Percentiles rank a stretch among this genome's conserved stretches.
Evolutionary conservation across 2,797 vertebrate species (phyloP).

Genomic region (Enteromius radiatus): DNA sequence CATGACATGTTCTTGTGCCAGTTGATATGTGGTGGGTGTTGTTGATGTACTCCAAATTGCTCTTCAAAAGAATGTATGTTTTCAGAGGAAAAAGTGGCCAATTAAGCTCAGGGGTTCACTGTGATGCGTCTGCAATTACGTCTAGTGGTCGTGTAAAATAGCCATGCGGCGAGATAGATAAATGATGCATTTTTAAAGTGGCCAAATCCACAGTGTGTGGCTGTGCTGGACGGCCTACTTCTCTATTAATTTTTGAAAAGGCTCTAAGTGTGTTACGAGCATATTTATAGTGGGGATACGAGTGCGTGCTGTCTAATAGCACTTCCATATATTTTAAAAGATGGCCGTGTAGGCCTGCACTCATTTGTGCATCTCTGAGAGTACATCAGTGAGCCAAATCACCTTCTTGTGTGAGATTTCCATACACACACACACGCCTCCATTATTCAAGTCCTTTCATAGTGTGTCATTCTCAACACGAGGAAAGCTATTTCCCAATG

Average conservation of each 20-base stretch:
- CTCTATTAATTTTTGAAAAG: conserved; percentile 54
- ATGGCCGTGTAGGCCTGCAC: neutral
- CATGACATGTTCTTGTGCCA: conserved; percentile 62
- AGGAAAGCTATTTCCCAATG: conserved; percentile 46
- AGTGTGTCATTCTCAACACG: conserved; percentile 34
- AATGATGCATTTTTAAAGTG: conserved; percentile 43
- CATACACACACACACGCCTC: neutral
- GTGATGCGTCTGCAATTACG: conserved; percentile 65
- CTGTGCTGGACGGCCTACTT: neutral
- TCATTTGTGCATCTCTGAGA: conserved; percentile 35
- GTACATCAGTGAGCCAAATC: conserved; percentile 37
- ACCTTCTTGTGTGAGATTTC: conserved; percentile 29
- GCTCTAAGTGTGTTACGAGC: conserved; percentile 39
- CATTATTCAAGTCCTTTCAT: conserved; percentile 40
- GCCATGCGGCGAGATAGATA: conserved; percentile 34
- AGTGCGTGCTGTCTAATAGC: conserved; percentile 23
- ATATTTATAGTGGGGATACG: conserved; percentile 1
- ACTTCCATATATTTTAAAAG: conserved; percentile 13
- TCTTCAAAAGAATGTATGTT: conserved; percentile 66
- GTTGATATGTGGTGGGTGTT: conserved; percentile 62
- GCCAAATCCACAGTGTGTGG: conserved; percentile 20
- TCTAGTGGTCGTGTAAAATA: conserved; percentile 57
- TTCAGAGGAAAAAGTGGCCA: conserved; percentile 64
- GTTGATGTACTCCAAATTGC: conserved; percentile 66
- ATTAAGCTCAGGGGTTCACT: conserved; percentile 57